Evolutionary conservation across 2,888 invertebrate species (phyloP), one percentile per base, ranked within the genome.

Genomic region (Anticlea derivata): DNA sequence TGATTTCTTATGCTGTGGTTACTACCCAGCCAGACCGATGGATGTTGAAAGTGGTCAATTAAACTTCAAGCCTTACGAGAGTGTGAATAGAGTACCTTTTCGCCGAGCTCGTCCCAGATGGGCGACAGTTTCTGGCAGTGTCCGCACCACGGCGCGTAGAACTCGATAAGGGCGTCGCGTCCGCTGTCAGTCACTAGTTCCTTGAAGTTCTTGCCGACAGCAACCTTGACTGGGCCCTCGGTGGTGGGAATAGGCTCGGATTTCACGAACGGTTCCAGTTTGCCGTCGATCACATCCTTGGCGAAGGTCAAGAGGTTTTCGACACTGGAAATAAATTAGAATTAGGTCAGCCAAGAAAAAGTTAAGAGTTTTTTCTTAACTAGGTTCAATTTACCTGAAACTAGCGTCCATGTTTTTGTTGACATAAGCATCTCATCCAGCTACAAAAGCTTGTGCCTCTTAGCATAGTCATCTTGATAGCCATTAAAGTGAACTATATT

Each of bases 141-240:
- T 63, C 99, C 99, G 82, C 98, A 98, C 99, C 99, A 99, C 0
- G 99, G 99, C 24, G 99, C 99, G 85, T 99, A 99, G 92, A 99
- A 99, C 90, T 99, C 99, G 64, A 99, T 93, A 31, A 99, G 92
- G 1, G 97, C 97, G 80, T 99, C 99, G 76, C 97, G 96, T 23
- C 92, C 96, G 67, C 96, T 96, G 78, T 99, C 96, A 1, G 94
- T 94, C 0, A 99, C 97, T 48, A 98, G 91, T 47, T 99, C 96
- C 76, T 98, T 96, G 88, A 99, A 99, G 92, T 99, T 99, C 91
- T 97, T 97, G 58, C 95, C 99, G 5, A 99, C 99, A 1, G 97
- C 98, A 27, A 98, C 94, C 72, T 94, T 96, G 0, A 97, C 97
- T 6, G 95, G 94, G 0, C 94, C 96, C 68, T 94, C 94, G 73